A percentile compares a stretch with the other conserved stretches of the same genome.
Evolutionary conservation across 2,888 invertebrate species (phyloP).

Genomic region (Yponomeuta malinellus): DNA sequence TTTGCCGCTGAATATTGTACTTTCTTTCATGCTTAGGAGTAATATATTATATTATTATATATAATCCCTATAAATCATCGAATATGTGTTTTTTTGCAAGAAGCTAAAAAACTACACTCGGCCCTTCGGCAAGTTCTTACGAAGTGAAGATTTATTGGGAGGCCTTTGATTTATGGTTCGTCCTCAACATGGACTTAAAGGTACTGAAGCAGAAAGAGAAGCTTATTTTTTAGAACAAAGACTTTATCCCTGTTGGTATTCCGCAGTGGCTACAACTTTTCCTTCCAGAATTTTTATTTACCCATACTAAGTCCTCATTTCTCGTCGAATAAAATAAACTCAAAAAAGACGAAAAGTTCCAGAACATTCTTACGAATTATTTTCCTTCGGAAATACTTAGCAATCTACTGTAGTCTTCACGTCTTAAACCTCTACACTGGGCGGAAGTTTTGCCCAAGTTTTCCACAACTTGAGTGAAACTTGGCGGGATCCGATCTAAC

Average conservation of each 20-base stretch:
- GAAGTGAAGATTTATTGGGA: slow-evolving; percentile 65
- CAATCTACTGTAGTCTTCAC: slow-evolving; percentile 42
- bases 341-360: background rate
- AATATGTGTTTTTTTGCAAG: slow-evolving; percentile 6
- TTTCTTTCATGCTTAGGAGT: background rate
- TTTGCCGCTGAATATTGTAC: background rate
- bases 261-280: background rate
- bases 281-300: background rate
- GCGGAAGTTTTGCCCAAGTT: slow-evolving; percentile 54
- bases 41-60: background rate
- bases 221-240: slow-evolving; percentile 56
- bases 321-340: background rate
- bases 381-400: slow-evolving; percentile 51
- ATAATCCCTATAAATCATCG: slow-evolving; percentile 10
- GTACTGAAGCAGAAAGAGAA: slow-evolving; percentile 62
- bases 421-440: slow-evolving; percentile 54
- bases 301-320: background rate
- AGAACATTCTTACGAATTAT: slow-evolving; percentile 50
- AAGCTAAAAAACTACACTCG: slow-evolving; percentile 21
- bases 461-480: slow-evolving; percentile 44
- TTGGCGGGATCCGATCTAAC: slow-evolving; percentile 48
- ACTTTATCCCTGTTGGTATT: slow-evolving; percentile 38
- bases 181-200: slow-evolving; percentile 62
- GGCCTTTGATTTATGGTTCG: slow-evolving; percentile 65
- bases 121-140: slow-evolving; percentile 51